phyloP scores from a whole-genome alignment of 2,797 vertebrate genomes.

The Microctenopoma stevenorrisi region DNA sequence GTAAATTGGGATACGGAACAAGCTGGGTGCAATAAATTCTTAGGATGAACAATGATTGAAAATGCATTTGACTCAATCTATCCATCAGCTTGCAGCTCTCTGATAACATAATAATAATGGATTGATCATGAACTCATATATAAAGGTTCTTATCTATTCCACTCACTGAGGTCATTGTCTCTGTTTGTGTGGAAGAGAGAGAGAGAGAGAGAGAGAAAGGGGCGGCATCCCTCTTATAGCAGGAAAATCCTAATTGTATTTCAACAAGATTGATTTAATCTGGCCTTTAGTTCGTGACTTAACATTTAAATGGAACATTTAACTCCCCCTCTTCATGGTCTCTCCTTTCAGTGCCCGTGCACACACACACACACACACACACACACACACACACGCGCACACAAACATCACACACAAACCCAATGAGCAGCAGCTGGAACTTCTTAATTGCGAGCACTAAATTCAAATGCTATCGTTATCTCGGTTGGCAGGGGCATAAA shows the following conservation, averaged over 20 bases:
- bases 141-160: slow-evolving; percentile 19
- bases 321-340: slow-evolving; percentile 39
- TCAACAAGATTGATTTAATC: slow-evolving; percentile 69
- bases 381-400: slow-evolving; percentile 4
- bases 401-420: slow-evolving; percentile 13
- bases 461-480: slow-evolving; percentile 72
- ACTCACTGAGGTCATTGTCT: slow-evolving; percentile 32
- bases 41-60: slow-evolving; percentile 46
- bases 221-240: slow-evolving; percentile 56
- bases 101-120: slow-evolving; percentile 59
- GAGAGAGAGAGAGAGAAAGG: neutral
- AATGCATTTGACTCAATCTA: slow-evolving; percentile 37
- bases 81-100: slow-evolving; percentile 36
- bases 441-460: slow-evolving; percentile 75
- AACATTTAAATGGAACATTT: slow-evolving; percentile 74
- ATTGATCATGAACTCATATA: slow-evolving; percentile 38
- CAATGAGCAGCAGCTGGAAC: slow-evolving; percentile 67
- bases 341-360: slow-evolving; percentile 28
- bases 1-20: slow-evolving; percentile 32
- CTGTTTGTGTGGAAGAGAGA: neutral
- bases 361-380: slow-evolving; percentile 16
- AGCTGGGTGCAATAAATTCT: slow-evolving; percentile 23
- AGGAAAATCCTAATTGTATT: slow-evolving; percentile 65
- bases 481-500: slow-evolving; percentile 70
- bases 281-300: slow-evolving; percentile 69